Conservation (phyloP, 1,140 invertebrate species). For the Drosophila insularis region DNA sequence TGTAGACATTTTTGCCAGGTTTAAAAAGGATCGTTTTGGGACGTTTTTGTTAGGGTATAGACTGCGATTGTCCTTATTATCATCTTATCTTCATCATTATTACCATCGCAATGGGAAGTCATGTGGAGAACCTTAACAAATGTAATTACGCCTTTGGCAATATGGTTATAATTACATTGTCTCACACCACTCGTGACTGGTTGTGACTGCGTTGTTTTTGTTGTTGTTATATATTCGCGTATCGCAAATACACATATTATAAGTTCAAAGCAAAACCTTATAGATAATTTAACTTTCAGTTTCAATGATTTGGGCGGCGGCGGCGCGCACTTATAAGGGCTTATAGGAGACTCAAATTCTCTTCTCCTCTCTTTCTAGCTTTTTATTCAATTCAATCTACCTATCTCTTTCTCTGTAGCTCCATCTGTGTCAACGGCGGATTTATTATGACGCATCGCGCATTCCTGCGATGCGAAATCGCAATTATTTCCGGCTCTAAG, state of each 20-base stretch:
- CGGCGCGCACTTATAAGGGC: conserved; percentile 28
- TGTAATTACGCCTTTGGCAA: background rate
- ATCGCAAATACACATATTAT: background rate
- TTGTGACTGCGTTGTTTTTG: background rate
- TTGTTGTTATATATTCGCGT: no score
- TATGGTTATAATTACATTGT: conserved; percentile 4
- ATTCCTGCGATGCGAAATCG: conserved; percentile 12
- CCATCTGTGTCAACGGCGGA: background rate
- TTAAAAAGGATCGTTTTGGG: no score
- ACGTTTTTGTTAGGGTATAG: no score
- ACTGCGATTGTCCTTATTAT: no score
- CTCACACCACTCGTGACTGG: conserved; percentile 1
- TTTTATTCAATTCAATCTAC: no score
- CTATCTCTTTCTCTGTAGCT: background rate
- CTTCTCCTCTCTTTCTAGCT: background rate
- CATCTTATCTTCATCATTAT: no score
- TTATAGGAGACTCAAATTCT: conserved; percentile 22
- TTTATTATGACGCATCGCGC: conserved; percentile 8
- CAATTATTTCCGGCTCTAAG: background rate
- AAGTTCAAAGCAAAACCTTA: background rate
- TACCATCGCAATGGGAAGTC: background rate
- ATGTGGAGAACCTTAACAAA: background rate
- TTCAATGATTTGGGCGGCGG: conserved; percentile 29
- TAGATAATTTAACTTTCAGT: conserved; percentile 40
- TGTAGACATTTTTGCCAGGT: no score